Conservation (phyloP, 2,888 invertebrate species). For the Synergus laeviventris region DNA sequence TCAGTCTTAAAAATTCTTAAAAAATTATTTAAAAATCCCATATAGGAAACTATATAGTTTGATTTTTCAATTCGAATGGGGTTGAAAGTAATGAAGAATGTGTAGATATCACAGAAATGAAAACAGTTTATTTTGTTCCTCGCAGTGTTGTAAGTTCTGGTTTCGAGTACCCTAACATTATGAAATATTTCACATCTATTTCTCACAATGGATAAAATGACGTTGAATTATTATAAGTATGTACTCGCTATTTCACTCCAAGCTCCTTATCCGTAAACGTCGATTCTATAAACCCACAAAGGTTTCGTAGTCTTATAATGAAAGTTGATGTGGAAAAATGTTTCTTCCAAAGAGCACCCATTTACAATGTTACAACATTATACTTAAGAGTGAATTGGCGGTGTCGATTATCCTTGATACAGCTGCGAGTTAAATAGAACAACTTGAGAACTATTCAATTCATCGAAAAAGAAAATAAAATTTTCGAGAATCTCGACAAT, state of each 20-base stretch:
- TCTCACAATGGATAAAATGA: constrained; percentile 39
- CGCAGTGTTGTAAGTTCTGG: constrained; percentile 30
- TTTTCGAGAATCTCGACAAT: no score
- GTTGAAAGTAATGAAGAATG: background rate
- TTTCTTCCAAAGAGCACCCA: constrained; percentile 35
- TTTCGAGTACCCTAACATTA: constrained; percentile 27
- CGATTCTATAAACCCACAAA: constrained; percentile 40
- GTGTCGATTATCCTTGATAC: constrained; percentile 31
- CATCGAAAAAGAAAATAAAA: no score
- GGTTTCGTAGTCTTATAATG: constrained; percentile 40
- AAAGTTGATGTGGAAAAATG: constrained; percentile 34
- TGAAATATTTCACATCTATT: constrained; percentile 39
- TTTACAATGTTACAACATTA: constrained; percentile 35
- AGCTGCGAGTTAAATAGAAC: background rate
- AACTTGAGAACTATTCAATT: background rate
- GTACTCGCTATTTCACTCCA: constrained; percentile 33
- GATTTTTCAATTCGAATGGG: background rate
- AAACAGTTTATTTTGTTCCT: constrained; percentile 4
- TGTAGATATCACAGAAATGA: background rate
- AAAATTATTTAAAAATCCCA: no score
- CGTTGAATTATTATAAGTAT: constrained; percentile 39
- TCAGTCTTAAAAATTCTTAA: background rate
- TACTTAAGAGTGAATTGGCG: constrained; percentile 26
- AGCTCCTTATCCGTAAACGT: constrained; percentile 38
- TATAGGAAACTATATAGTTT: no score